A percentile compares a stretch with the other conserved stretches of the same genome.
Conservation (phyloP, 2,113 vertebrate species). For the Oreochromis spilurus region DNA sequence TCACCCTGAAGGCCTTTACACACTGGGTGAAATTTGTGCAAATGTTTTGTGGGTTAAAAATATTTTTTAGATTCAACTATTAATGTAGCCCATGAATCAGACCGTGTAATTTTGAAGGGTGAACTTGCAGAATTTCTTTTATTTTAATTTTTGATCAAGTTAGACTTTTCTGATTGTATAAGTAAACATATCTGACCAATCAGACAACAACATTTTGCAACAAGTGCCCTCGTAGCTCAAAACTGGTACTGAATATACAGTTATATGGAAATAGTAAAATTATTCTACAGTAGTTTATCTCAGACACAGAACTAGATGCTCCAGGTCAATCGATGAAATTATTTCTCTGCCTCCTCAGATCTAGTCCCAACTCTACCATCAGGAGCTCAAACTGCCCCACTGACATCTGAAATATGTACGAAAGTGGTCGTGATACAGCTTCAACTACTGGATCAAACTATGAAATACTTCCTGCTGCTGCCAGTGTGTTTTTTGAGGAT, state of each 20-base stretch:
- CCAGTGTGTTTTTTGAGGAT: background rate
- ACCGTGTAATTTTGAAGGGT: background rate
- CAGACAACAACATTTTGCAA: background rate
- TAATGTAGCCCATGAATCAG: background rate
- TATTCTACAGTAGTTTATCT: background rate
- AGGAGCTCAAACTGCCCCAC: background rate
- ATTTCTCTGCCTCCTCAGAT: background rate
- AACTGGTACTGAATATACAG: background rate
- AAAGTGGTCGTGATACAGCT: background rate
- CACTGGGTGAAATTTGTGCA: background rate
- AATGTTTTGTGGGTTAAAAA: background rate
- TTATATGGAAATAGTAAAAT: background rate
- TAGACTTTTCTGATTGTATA: background rate
- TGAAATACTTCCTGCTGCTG: background rate
- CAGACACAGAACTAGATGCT: background rate
- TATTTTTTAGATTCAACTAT: background rate
- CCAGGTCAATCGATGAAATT: background rate
- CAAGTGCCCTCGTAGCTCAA: background rate
- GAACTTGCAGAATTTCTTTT: accelerated
- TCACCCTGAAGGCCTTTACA: background rate
- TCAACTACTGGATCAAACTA: background rate
- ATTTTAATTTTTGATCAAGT: background rate
- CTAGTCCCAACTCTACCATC: background rate
- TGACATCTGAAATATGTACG: background rate
- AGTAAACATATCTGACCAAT: background rate